Percentiles rank a stretch among this genome's conserved stretches.
Conservation (phyloP, 92 coral and sea anemone genomes). For the Ricordea florida region DNA sequence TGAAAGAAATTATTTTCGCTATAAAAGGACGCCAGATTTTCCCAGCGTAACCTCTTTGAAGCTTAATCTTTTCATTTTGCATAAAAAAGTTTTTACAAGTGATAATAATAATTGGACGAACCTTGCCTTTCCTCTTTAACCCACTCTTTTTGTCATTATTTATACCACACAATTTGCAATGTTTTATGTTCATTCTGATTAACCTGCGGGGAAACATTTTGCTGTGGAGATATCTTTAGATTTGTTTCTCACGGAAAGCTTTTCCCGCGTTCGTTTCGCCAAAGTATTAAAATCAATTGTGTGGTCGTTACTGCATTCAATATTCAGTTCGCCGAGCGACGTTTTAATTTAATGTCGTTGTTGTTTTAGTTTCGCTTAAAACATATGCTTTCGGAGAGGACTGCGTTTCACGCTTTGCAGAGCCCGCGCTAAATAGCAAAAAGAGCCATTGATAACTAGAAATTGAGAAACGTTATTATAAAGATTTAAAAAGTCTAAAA, state of each 20-base stretch:
- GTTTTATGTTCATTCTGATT: too few relatives aligned
- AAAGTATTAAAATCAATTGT: constrained; percentile 8
- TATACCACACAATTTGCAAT: not conserved
- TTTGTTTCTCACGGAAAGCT: too few relatives aligned
- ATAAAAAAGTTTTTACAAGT: too few relatives aligned
- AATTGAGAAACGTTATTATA: not conserved
- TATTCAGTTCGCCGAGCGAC: constrained; percentile 19
- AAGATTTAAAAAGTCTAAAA: not conserved
- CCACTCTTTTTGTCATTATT: constrained; percentile 13
- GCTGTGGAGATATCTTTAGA: too few relatives aligned
- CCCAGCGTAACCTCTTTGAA: too few relatives aligned
- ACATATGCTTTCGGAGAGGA: constrained; percentile 12
- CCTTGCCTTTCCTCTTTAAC: constrained; percentile 4
- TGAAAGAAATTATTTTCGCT: not conserved
- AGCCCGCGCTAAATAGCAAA: too few relatives aligned
- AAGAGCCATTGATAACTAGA: not conserved
- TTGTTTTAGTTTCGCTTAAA: constrained; percentile 36
- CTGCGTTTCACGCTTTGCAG: too few relatives aligned
- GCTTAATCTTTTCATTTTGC: too few relatives aligned
- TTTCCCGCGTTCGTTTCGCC: not conserved
- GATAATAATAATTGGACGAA: not conserved
- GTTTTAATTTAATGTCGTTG: constrained; percentile 16
- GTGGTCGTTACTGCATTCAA: constrained; percentile 20
- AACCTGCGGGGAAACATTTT: too few relatives aligned
- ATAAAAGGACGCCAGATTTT: too few relatives aligned